Evolutionary conservation across 2,113 vertebrate species (phyloP), one percentile per base, ranked within the genome.

Genomic region (Morone saxatilis): DNA sequence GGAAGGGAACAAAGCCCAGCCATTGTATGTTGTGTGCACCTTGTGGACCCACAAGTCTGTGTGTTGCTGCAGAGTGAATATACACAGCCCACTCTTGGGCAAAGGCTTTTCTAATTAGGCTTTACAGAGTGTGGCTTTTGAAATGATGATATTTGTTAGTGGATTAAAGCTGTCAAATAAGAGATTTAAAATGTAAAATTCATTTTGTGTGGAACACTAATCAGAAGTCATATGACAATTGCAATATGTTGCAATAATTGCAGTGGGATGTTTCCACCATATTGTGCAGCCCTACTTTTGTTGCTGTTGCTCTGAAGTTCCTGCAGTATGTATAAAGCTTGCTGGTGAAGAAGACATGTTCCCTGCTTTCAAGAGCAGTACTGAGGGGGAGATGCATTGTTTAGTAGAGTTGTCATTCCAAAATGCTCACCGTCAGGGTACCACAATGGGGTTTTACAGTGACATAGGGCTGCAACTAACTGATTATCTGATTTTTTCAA

Each of bases 1-100:
- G 19, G 65, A 50, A 19, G 69, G 20, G 61, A 93, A 93, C 86
- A 91, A 90, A 92, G 89, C 83, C 51, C 62, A 43, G 59, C 67
- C 77, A 76, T 89, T 90, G 84, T 89, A 8, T 47, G 66, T n/a
- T 56, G 66, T 54, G 57, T 68, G 68, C 57, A 82, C 83, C 59
- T 76, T 82, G 19, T 66, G 56, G 57, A 82, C 72, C 8, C 60
- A n/a, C 12, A 59, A 61, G 6, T 38, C 17, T 40, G 48, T 7
- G 57, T 77, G 74, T 78, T 86, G 50, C 62, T 66, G 59, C 51
- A 61, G 36, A 50, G 72, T 79, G 50, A 72, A 56, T 53, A 73
- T 45, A 45, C 61, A 38, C 66, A 60, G 62, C 11, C 40, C 47
- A 36, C 57, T 53, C 53, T 36, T 4, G 11, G 69, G 62, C 25